Percentiles rank a stretch among this genome's conserved stretches.
Evolutionary conservation across 23 tunicate species (phyloP).

Genomic region (Ciona savignyi): DNA sequence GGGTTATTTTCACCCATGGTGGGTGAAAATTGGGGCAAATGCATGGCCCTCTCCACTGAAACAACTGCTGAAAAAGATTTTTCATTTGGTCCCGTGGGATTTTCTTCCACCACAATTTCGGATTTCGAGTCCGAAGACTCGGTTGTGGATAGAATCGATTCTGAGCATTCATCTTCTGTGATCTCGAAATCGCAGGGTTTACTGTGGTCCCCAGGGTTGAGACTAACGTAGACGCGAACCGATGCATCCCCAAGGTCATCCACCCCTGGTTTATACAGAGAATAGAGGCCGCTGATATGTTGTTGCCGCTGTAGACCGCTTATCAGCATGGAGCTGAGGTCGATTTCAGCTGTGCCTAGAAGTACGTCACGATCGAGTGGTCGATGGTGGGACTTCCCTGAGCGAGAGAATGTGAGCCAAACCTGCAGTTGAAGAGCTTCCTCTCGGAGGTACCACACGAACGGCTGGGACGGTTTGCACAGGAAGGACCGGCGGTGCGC

Average conservation of each 20-base stretch:
- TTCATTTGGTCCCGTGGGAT: not conserved
- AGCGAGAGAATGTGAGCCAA: constrained; percentile 55
- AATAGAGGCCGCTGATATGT: constrained; percentile 67
- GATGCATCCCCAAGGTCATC: constrained; percentile 54
- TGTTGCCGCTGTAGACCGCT: constrained; percentile 58
- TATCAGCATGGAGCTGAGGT: constrained; percentile 28
- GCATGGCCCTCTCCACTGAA: constrained; percentile 74
- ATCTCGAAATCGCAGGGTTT: constrained; percentile 14
- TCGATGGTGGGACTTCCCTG: constrained; percentile 33
- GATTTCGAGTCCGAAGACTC: not conserved
- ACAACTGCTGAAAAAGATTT: constrained; percentile 44
- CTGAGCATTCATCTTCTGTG: constrained; percentile 18
- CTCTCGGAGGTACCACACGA: constrained; percentile 68
- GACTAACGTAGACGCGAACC: constrained; percentile 60
- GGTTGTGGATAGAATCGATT: constrained; percentile 8
- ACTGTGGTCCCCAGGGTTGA: constrained; percentile 59
- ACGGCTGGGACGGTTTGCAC: constrained; percentile 47
- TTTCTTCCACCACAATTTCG: not conserved
- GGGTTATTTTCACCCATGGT: constrained; percentile 11
- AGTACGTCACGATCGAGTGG: constrained; percentile 57
- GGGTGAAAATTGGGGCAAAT: constrained; percentile 28
- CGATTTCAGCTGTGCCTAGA: constrained; percentile 48
- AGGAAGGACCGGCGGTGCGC: constrained; percentile 77
- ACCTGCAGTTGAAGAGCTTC: constrained; percentile 48
- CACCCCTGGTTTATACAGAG: constrained; percentile 45